Conservation (phyloP, 1,140 invertebrate species). For the Melitaea cinxia region DNA sequence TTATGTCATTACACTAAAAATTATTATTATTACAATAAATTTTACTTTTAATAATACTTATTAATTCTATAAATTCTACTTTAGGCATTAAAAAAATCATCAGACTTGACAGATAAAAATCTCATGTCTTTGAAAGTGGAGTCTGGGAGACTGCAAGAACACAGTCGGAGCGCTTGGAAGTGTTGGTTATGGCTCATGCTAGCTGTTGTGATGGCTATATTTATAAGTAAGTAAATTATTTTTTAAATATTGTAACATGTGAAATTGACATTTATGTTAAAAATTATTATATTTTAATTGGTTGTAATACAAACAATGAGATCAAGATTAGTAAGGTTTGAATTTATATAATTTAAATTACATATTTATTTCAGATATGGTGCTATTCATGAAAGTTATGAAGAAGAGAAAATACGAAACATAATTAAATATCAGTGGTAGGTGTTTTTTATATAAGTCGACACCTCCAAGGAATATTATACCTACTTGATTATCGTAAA, state of each 20-base stretch:
- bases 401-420: conserved; percentile 70
- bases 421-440: conserved; percentile 35
- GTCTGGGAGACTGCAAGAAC: conserved; percentile 90
- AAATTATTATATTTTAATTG: no score
- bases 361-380: conserved; percentile 74
- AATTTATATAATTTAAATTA: no score
- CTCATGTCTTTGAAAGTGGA: conserved; percentile 89
- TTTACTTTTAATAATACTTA: background rate
- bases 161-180: conserved; percentile 93
- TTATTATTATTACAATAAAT: no score
- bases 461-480: background rate
- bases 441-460: conserved; percentile 3
- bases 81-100: conserved; percentile 88
- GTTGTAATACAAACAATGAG: no score
- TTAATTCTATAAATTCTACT: background rate
- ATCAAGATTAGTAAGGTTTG: no score
- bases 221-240: conserved; percentile 88
- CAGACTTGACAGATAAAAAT: conserved; percentile 90
- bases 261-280: no score
- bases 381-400: conserved; percentile 79
- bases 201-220: conserved; percentile 90
- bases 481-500: no score
- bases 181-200: conserved; percentile 97
- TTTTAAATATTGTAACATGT: no score
- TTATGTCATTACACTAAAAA: no score